Base-by-base conservation (phyloP, 2,888 invertebrate species). In the Tineola bisselliella region DNA sequence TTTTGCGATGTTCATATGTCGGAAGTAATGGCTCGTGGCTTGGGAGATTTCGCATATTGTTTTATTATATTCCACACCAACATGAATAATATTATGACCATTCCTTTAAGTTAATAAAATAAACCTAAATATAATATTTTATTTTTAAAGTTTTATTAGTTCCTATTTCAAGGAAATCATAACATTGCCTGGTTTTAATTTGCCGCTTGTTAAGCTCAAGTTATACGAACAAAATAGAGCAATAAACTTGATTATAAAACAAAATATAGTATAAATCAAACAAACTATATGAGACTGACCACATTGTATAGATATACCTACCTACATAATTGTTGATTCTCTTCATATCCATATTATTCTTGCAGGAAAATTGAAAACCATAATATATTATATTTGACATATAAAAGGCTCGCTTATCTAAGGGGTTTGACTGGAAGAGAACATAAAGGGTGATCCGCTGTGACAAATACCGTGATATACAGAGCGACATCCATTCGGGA, bases 381-480 rank as follows among this genome's bases (percentile, higher is more conserved):
- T 84, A 86, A 87, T 87, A 87, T 87, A 86, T 87, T 86, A 87
- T 87, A 87, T 87, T 87, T 84, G 87, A 84, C 87, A 84, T 87
- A 87, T 87, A 86, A 87, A 87, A 87, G 86, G 86, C 87, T 80
- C 84, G 84, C 86, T 86, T 87, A 87, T 87, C 87, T 86, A 86
- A 86, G 86, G 87, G 87, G 87, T 87, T 87, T 87, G 87, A 83
- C 86, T 86, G 84, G 84, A 83, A 86, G 83, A 83, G 84, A 87
- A 84, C 87, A 86, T 86, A 87, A 87, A 87, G 87, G 87, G 87
- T 87, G 87, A 87, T 87, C 87, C 84, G 84, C 83, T 84, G 86
- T 87, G 87, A 87, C 87, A 87, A 87, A 87, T 87, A 86, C 81
- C 76, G 84, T 86, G 87, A 86, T 86, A 86, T 86, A 84, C 84